Conservation (phyloP, 1,140 invertebrate genomes). For the Drosophila bifasciata region DNA sequence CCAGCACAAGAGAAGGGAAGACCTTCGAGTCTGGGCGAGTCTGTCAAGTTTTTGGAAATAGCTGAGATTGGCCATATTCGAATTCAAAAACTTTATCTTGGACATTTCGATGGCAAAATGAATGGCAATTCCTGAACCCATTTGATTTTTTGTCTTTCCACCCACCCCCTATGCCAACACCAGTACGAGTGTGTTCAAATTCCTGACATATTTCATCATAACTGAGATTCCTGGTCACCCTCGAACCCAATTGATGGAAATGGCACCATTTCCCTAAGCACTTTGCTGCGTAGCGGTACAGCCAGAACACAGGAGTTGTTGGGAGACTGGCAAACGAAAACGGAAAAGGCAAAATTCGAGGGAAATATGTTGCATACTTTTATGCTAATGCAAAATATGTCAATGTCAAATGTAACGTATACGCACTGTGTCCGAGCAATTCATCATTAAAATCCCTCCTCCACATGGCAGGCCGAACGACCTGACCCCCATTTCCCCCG, state of each 20-base stretch:
- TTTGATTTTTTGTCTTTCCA: constrained; percentile 1
- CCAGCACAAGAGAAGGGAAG: constrained; percentile 4
- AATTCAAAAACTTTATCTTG: constrained; percentile 18
- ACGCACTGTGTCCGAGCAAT: constrained; percentile 61
- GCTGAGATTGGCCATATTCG: constrained; percentile 18
- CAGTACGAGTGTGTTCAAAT: constrained; percentile 28
- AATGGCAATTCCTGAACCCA: constrained; percentile 2
- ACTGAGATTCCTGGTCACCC: constrained; percentile 34
- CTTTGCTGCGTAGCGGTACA: no score
- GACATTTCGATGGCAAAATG: neutral
- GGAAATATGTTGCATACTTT: constrained; percentile 73
- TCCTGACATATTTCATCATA: constrained; percentile 54
- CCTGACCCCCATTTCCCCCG: constrained; percentile 38
- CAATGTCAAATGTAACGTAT: constrained; percentile 73
- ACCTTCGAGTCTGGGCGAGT: neutral
- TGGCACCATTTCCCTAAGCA: constrained; percentile 38
- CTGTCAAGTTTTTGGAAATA: constrained; percentile 11
- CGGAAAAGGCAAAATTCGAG: constrained; percentile 5
- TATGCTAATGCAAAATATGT: constrained; percentile 77
- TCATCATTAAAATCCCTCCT: constrained; percentile 69
- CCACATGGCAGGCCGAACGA: constrained; percentile 15
- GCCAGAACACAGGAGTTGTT: no score
- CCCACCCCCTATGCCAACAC: no score
- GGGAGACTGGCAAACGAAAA: constrained; percentile 25
- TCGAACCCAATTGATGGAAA: neutral